A percentile compares a stretch with the other conserved stretches of the same genome.
These are phyloP conservation scores for Esox lucius DNA, from an alignment of 2,797 vertebrate species.

Conservation along the genomic window DNA sequence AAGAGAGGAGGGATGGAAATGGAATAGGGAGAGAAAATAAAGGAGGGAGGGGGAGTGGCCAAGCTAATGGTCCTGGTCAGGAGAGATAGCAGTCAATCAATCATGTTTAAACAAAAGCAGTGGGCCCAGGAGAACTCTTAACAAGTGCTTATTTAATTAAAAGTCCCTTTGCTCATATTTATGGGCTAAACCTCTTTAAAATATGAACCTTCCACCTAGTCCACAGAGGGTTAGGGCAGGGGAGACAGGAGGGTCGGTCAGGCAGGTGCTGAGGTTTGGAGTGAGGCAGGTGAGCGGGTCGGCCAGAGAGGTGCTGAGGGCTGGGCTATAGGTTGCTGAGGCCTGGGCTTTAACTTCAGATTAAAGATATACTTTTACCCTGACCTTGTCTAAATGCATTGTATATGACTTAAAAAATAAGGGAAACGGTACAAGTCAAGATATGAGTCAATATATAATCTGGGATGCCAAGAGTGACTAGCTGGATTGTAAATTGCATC, in stretches of 20 bases:
- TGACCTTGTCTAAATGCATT: too few relatives aligned
- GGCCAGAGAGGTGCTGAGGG: background rate
- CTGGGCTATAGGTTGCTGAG: background rate
- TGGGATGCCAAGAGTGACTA: background rate
- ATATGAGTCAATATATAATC: too few relatives aligned
- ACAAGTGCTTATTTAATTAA: conserved; percentile 99
- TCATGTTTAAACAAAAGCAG: conserved; percentile 99
- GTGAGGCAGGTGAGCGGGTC: background rate
- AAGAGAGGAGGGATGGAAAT: conserved; percentile 23
- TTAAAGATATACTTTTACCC: too few relatives aligned
- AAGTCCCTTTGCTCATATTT: conserved; percentile 98
- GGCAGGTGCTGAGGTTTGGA: background rate
- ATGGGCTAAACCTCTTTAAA: conserved; percentile 91
- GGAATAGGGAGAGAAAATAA: conserved; percentile 35
- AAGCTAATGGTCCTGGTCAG: conserved; percentile 77
- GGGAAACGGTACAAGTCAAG: too few relatives aligned
- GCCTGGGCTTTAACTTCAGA: background rate
- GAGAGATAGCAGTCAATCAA: conserved; percentile 87
- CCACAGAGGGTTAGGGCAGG: conserved; percentile 70
- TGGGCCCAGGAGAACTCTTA: conserved; percentile 94
- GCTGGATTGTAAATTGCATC: background rate
- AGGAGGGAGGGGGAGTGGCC: conserved; percentile 50
- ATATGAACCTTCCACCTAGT: conserved; percentile 88
- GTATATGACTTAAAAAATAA: too few relatives aligned
- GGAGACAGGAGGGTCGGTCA: background rate